phyloP scores from a whole-genome alignment of 1,140 invertebrate species.

The Drosophila micromelanica region DNA sequence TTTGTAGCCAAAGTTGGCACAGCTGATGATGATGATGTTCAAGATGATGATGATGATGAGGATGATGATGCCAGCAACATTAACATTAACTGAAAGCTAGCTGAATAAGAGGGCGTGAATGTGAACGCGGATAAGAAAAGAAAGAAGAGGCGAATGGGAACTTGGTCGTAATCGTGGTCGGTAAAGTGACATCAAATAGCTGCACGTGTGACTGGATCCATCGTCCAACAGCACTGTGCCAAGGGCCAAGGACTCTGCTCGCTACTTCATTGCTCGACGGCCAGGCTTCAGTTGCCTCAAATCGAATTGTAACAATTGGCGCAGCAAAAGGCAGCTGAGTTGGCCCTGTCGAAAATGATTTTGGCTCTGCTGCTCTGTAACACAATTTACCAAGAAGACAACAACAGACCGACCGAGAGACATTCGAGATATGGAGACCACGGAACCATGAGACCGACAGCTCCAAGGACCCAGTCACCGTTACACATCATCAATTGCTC shows the following conservation, averaged over 20 bases:
- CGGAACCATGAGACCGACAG: conserved; percentile 2
- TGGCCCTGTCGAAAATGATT: conserved; percentile 58
- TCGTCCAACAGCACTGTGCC: background rate
- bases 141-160: conserved; percentile 2
- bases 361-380: conserved; percentile 26
- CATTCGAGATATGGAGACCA: background rate
- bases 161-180: conserved; percentile 11
- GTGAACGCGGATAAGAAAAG: conserved; percentile 5
- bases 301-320: conserved; percentile 80
- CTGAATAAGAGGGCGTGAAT: conserved; percentile 27
- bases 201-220: conserved; percentile 34
- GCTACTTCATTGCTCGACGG: conserved; percentile 18
- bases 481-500: conserved; percentile 44
- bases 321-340: conserved; percentile 59
- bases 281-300: conserved; percentile 68
- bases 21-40: conserved; percentile 15
- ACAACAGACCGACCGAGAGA: conserved; percentile 1
- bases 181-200: conserved; percentile 52
- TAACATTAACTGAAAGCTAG: conserved; percentile 42
- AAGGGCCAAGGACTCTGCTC: conserved; percentile 12
- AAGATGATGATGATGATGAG: conserved; percentile 22
- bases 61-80: conserved; percentile 31
- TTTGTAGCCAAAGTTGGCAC: conserved; percentile 56
- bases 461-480: conserved; percentile 3
- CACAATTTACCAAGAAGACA: conserved; percentile 33